Evolutionary conservation across 1,140 invertebrate genomes (phyloP).

Genomic region (Procambarus clarkii): DNA sequence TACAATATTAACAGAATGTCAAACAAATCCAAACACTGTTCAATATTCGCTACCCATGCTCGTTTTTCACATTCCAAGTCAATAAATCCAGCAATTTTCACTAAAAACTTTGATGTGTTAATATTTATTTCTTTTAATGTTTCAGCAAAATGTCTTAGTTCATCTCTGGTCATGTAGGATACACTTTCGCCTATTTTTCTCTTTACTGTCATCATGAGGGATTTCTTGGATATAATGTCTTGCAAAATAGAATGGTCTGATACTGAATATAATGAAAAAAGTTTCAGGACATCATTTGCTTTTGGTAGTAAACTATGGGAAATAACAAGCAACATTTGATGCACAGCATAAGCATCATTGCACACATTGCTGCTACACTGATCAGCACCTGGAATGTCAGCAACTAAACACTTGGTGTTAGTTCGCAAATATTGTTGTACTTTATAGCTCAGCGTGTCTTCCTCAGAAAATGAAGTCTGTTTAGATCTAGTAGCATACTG

Average conservation of each 20-base stretch:
- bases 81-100: constrained; percentile 11
- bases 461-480: background rate
- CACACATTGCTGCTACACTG: background rate
- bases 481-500: constrained; percentile 7
- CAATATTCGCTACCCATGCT: constrained; percentile 5
- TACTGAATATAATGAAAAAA: constrained; percentile 38
- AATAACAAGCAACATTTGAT: constrained; percentile 46
- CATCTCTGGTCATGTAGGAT: constrained; percentile 34
- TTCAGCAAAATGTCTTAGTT: constrained; percentile 33
- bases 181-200: constrained; percentile 27
- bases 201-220: constrained; percentile 32
- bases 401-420: background rate
- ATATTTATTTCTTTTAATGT: constrained; percentile 32
- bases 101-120: constrained; percentile 32
- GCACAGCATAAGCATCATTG: background rate
- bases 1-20: constrained; percentile 42
- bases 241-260: constrained; percentile 8
- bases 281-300: constrained; percentile 28
- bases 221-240: constrained; percentile 37
- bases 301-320: constrained; percentile 19
- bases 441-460: constrained; percentile 16
- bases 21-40: constrained; percentile 35
- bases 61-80: constrained; percentile 27
- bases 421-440: constrained; percentile 19
- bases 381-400: background rate